Evolutionary conservation across 1,140 invertebrate genomes (phyloP), one percentile per base, ranked within the genome.

Genomic region (Epicauta chinensis): DNA sequence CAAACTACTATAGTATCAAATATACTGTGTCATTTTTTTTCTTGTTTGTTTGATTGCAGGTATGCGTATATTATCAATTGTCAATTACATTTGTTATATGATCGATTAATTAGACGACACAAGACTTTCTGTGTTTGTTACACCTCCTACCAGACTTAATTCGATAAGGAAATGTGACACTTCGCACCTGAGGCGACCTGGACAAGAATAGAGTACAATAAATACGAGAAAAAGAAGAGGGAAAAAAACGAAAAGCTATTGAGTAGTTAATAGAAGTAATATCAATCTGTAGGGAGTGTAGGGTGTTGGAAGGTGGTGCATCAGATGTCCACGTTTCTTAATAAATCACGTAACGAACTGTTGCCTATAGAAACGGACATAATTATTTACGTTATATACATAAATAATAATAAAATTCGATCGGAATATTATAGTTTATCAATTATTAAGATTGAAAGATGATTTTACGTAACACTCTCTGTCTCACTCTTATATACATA

Each of bases 301-400:
- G 16, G 17, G 29, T 54, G 23, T 39, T 53, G 46, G 40, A 47
- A 47, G 51, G 39, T 29, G 37, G 40, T 56, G 54, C 48, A 56
- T 56, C 54, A 49, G 43, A 56, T 56, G 54, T 56, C 54, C 54
- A 37, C 23, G 13, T 14, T 47, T 45, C 43, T 47, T 37, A 17
- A 41, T 49, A 39, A 40, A 42, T 23, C 23, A 23, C 23, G 14
- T 56, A 56, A 56, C 48, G 54, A 56, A 56, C 46, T 30, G 54
- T 56, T 56, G 54, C 54, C 43, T 35, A 11, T 32, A 35, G 48
- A 17, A 35, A 50, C 42, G 17, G 41, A 45, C 34, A 50, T 55
- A 55, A 55, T 55, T 55, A 55, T 49, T 23, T 23, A 16, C 3
- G 9, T 10, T 13, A 42, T 42, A 5, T 23, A 23, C 23, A 23